Conservation (phyloP, 2,113 vertebrate genomes). For the Accipiter virgatus region DNA sequence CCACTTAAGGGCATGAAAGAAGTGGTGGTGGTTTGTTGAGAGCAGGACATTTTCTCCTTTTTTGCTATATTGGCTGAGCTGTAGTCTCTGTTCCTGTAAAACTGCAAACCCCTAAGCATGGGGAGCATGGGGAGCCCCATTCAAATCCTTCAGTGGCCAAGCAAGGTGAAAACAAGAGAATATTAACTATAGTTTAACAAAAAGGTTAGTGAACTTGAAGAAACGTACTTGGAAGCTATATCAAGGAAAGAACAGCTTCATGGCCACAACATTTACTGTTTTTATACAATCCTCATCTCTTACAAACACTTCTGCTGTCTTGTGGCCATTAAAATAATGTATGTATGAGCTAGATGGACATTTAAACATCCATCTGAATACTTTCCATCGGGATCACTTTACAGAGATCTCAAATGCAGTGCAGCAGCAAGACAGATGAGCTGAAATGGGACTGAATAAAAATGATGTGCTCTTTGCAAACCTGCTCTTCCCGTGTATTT, state of each 20-base stretch:
- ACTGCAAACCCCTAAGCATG: background rate
- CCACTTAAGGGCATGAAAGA: background rate
- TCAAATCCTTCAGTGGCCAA: background rate
- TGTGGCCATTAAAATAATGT: background rate
- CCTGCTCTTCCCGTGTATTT: background rate
- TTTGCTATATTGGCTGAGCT: background rate
- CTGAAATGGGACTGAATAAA: background rate
- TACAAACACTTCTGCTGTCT: background rate
- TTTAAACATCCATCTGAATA: background rate
- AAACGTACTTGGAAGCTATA: background rate
- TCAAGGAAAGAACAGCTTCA: background rate
- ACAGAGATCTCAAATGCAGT: background rate
- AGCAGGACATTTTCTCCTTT: background rate
- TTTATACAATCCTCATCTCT: background rate
- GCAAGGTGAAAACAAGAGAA: background rate
- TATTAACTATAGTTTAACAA: background rate
- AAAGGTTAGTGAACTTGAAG: background rate
- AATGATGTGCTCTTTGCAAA: background rate
- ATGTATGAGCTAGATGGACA: background rate
- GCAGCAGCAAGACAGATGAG: background rate
- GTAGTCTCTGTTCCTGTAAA: background rate
- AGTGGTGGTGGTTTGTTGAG: background rate
- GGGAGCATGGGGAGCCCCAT: background rate
- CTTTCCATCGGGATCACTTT: background rate
- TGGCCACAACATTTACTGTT: background rate